phyloP scores from a whole-genome alignment of 2,888 invertebrate genomes.

The Hylaea fasciaria region DNA sequence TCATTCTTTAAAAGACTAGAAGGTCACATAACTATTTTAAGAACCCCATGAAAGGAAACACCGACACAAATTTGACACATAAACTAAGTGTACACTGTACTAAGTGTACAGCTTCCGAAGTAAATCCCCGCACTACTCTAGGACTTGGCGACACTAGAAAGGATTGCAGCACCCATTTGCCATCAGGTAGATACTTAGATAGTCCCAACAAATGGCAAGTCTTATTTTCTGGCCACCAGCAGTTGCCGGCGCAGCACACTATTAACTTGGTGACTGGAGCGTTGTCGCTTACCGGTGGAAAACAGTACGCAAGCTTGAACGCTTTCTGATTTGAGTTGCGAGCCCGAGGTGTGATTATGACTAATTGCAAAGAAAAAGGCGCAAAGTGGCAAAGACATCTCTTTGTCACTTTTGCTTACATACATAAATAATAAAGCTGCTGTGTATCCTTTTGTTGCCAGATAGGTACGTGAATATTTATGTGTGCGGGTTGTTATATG shows the following conservation, averaged over 20 bases:
- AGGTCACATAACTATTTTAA: too few species aligned
- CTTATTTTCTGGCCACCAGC: conserved; percentile 12
- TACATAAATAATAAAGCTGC: too few species aligned
- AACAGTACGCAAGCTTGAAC: conserved; percentile 1
- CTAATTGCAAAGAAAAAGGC: neutral
- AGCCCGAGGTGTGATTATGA: neutral
- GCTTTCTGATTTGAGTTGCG: neutral
- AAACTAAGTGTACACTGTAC: too few species aligned
- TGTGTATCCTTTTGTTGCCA: too few species aligned
- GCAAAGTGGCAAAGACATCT: too few species aligned
- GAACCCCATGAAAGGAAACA: too few species aligned
- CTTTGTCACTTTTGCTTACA: too few species aligned
- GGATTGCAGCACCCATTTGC: neutral
- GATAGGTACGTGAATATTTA: too few species aligned
- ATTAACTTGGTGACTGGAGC: conserved; percentile 18
- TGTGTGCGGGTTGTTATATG: too few species aligned
- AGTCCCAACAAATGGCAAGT: conserved; percentile 4
- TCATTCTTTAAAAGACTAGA: too few species aligned
- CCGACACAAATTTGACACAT: too few species aligned
- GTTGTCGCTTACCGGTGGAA: neutral
- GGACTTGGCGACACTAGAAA: neutral
- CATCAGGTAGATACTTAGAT: conserved; percentile 1
- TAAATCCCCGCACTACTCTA: neutral
- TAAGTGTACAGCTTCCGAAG: too few species aligned
- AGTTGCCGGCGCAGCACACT: conserved; percentile 5